Base-by-base conservation (phyloP, 2,797 vertebrate genomes). In the Gila robusta region DNA sequence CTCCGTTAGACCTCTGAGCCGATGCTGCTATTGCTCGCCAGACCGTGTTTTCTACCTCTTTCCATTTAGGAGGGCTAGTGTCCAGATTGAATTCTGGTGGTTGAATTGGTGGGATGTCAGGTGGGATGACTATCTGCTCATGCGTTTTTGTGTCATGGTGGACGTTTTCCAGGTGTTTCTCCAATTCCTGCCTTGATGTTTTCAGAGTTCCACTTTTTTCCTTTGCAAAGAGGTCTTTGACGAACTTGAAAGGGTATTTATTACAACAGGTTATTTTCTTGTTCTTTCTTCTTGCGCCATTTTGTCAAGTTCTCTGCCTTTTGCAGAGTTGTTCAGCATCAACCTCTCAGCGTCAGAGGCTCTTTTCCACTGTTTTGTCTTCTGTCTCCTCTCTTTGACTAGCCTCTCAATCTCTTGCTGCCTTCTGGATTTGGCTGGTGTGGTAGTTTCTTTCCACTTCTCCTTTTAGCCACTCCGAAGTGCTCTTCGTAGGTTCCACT, bases 361-460 rank as follows among this genome's bases (percentile, higher is more conserved):
- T 39, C 52, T 87, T n/a, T 35, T 85, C 82, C 73, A 87, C 67
- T 67, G 69, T 62, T 87, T 47, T 69, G 86, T 16, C 14, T 14
- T 89, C 54, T n/a, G 32, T 37, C 77, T 73, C 52, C 79, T 87
- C 47, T 91, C 83, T 47, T 86, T 85, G 56, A 90, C 52, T 3
- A 87, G 71, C 35, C 56, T 73, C 16, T 87, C 23, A 12, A 90
- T 88, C 39, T 88, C 70, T 32, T 79, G 32, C 44, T 87, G 83
- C 59, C 76, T 86, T n/a, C 85, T 87, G 39, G 87, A 89, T 44
- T 84, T 84, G 41, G 35, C 19, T 3, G 23, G 49, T 80, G 80
- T 28, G 11, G 21, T 32, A 52, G 0, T 62, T 32, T 16, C 16
- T 49, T 49, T 49, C 5, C 14, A 6, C 47, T 49, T 49, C 47